Conservation (phyloP, 2,888 invertebrate species). For the Melanostoma mellinum region DNA sequence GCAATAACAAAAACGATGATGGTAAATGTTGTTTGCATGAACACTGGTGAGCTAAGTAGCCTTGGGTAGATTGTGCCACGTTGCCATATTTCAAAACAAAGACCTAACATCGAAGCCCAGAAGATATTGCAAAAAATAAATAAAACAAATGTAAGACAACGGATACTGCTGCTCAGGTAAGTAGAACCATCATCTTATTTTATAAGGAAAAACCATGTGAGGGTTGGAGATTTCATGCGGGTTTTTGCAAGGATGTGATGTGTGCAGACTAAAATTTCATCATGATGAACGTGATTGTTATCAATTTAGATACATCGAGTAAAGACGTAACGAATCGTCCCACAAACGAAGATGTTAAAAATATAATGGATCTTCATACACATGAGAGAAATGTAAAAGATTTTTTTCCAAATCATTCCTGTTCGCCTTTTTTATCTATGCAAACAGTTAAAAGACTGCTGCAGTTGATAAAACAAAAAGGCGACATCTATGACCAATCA, state of each 20-base stretch:
- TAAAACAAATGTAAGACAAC: constrained; percentile 13
- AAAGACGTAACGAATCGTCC: constrained; percentile 53
- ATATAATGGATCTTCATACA: constrained; percentile 15
- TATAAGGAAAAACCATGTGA: constrained; percentile 46
- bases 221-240: constrained; percentile 57
- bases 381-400: constrained; percentile 18
- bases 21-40: constrained; percentile 55
- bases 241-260: constrained; percentile 47
- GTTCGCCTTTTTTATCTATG: constrained; percentile 40
- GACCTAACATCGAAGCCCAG: constrained; percentile 25
- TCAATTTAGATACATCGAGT: constrained; percentile 39
- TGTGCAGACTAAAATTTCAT: constrained; percentile 25
- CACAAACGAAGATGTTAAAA: constrained; percentile 47
- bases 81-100: constrained; percentile 56
- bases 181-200: constrained; percentile 17
- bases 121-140: constrained; percentile 40
- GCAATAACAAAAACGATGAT: constrained; percentile 40
- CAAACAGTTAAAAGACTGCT: constrained; percentile 15
- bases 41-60: constrained; percentile 37
- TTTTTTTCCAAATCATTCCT: constrained; percentile 22
- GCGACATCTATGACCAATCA: constrained; percentile 65
- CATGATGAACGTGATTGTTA: constrained; percentile 52
- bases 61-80: constrained; percentile 37
- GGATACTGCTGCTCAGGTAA: constrained; percentile 46
- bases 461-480: constrained; percentile 49